A percentile compares a stretch with the other conserved stretches of the same genome.
Conservation (phyloP, 2,113 vertebrate genomes). For the Macquaria ambigua region DNA sequence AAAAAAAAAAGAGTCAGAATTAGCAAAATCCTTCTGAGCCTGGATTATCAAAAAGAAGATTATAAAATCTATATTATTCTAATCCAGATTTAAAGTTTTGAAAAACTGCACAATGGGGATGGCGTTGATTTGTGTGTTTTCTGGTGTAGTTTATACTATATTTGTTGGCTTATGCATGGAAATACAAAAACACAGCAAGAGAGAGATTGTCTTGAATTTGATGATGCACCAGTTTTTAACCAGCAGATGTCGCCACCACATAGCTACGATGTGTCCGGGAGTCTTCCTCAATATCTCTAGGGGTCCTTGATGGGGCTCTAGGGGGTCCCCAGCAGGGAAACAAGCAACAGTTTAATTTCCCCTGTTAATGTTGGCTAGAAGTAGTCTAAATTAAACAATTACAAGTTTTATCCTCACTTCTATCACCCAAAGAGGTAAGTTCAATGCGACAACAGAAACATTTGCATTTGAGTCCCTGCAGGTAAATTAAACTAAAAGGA, state of each 20-base stretch:
- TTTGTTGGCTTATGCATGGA: not conserved
- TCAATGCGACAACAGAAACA: not conserved
- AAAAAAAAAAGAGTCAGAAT: not conserved
- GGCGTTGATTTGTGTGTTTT: not conserved
- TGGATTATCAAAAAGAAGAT: not conserved
- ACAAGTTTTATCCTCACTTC: not conserved
- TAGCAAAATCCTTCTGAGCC: not conserved
- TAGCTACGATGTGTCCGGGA: not conserved
- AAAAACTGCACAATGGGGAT: not conserved
- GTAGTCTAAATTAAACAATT: not conserved
- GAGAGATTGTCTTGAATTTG: not conserved
- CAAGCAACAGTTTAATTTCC: not conserved
- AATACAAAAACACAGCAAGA: not conserved
- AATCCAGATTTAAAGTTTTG: not conserved
- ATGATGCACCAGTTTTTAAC: not conserved
- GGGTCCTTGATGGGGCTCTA: not conserved
- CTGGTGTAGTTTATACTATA: not conserved
- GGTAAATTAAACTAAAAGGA: not conserved
- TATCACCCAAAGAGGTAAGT: not conserved
- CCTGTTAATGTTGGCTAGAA: not conserved
- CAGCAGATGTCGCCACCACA: slow-evolving; percentile 44
- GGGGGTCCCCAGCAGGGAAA: not conserved
- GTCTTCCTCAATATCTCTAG: not conserved
- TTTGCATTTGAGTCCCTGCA: not conserved
- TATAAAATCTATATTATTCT: not conserved